These are phyloP conservation scores for Radopholus similis DNA, from an alignment of 1,140 invertebrate genomes.

Conservation along the genomic window DNA sequence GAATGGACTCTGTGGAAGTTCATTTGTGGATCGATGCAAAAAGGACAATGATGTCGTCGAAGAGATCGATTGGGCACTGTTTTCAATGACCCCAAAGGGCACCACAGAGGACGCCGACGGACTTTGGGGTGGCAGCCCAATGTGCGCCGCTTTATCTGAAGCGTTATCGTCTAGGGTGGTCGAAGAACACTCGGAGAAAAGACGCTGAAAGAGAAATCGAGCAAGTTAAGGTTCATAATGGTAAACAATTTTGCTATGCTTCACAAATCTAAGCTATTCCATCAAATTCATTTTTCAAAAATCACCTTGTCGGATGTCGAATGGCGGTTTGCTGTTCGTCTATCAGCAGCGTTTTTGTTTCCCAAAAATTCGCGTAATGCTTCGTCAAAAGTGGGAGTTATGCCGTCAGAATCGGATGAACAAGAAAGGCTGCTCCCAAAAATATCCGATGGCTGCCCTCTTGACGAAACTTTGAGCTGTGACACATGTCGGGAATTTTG, in stretches of 20 bases:
- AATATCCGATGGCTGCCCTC: neutral
- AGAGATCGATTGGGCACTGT: neutral
- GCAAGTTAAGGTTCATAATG: neutral
- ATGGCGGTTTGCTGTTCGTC: no score
- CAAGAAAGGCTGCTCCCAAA: neutral
- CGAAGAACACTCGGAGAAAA: conserved; percentile 20
- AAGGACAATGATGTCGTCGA: neutral
- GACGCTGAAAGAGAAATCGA: conserved; percentile 1
- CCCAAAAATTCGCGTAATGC: conserved; percentile 4
- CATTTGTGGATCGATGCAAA: conserved; percentile 15
- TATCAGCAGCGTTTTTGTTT: no score
- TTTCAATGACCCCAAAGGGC: neutral
- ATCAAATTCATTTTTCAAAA: neutral
- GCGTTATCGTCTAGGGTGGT: no score
- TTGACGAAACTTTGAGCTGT: no score
- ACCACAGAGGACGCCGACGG: neutral
- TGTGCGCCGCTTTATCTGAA: no score
- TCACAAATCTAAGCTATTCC: no score
- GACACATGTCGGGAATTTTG: no score
- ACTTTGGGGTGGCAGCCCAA: no score
- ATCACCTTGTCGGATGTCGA: neutral
- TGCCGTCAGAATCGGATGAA: neutral
- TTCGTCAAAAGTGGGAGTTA: conserved; percentile 14
- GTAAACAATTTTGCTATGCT: no score
- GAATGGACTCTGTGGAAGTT: conserved; percentile 5